phyloP scores from a whole-genome alignment of 2,113 vertebrate genomes.

The Collichthys lucidus region DNA sequence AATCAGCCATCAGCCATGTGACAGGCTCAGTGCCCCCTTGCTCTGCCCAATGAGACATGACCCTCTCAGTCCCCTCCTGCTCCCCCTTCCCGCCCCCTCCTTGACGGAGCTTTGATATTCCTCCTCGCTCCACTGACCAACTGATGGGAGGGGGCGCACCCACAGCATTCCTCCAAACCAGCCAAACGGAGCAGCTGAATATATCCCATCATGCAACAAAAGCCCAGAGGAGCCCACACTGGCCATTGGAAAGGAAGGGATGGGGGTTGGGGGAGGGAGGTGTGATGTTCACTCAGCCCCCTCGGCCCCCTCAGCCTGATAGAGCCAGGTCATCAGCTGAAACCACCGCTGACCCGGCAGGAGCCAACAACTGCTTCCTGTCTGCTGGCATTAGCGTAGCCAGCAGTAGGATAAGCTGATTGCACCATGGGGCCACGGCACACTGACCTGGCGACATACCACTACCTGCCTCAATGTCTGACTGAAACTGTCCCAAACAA shows the following conservation, averaged over 20 bases:
- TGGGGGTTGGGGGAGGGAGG: constrained; percentile 39
- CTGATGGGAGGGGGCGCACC: constrained; percentile 82
- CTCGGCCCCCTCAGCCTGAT: constrained; percentile 34
- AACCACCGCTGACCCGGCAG: constrained; percentile 81
- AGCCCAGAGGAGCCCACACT: constrained; percentile 71
- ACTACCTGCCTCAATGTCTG: constrained; percentile 24
- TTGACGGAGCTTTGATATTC: constrained; percentile 84
- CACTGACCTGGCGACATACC: constrained; percentile 48
- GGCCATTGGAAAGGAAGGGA: constrained; percentile 66
- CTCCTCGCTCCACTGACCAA: constrained; percentile 88
- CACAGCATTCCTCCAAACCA: constrained; percentile 91
- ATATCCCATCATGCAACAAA: constrained; percentile 81
- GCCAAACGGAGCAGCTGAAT: constrained; percentile 84
- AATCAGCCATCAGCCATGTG: constrained; percentile 86
- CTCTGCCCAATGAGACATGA: constrained; percentile 81
- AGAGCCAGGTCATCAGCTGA: constrained; percentile 48
- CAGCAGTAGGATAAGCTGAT: constrained; percentile 78
- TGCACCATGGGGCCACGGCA: constrained; percentile 49
- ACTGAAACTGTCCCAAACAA: constrained; percentile 7
- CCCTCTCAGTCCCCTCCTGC: constrained; percentile 64
- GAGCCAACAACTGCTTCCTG: constrained; percentile 85
- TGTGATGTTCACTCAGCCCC: constrained; percentile 55
- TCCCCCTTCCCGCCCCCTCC: constrained; percentile 61
- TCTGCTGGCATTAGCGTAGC: constrained; percentile 81
- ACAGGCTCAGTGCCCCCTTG: constrained; percentile 73